These are phyloP conservation scores for Sarcophaga peregrina DNA, from an alignment of 1,140 invertebrate genomes.

Conservation along the genomic window DNA sequence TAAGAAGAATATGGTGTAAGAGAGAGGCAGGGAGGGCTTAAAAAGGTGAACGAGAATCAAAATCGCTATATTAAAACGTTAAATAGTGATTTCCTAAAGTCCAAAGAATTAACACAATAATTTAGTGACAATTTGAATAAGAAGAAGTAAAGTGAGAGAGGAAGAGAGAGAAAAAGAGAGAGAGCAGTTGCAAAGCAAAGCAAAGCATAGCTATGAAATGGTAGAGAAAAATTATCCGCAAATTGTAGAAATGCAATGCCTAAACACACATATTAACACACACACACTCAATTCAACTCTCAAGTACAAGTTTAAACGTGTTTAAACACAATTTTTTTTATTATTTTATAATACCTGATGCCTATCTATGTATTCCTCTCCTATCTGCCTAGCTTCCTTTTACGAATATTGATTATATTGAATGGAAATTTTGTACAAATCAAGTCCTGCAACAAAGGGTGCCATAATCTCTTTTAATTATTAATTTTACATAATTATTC, in stretches of 20 bases:
- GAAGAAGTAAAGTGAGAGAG: no score
- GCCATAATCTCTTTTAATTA: conserved; percentile 28
- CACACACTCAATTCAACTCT: conserved; percentile 11
- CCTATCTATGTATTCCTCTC: no score
- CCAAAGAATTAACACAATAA: conserved; percentile 14
- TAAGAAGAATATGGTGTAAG: not conserved
- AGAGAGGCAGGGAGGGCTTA: conserved; percentile 19
- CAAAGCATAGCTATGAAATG: no score
- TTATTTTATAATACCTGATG: no score
- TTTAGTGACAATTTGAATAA: not conserved
- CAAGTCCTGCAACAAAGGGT: not conserved
- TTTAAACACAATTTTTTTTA: not conserved
- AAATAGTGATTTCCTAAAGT: not conserved
- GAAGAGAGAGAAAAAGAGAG: no score
- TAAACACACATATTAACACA: not conserved
- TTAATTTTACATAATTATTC: conserved; percentile 23
- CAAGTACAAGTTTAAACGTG: conserved; percentile 13
- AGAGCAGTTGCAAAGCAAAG: no score
- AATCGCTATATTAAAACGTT: not conserved
- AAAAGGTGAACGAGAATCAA: not conserved
- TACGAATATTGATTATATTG: no score
- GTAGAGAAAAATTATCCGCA: not conserved
- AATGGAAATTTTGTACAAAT: no score
- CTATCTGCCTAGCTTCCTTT: no score
- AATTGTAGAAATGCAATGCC: not conserved